Percentiles rank a stretch among this genome's conserved stretches.
phyloP scores from a whole-genome alignment of 2,113 vertebrate species.

The Ascaphus truei region DNA sequence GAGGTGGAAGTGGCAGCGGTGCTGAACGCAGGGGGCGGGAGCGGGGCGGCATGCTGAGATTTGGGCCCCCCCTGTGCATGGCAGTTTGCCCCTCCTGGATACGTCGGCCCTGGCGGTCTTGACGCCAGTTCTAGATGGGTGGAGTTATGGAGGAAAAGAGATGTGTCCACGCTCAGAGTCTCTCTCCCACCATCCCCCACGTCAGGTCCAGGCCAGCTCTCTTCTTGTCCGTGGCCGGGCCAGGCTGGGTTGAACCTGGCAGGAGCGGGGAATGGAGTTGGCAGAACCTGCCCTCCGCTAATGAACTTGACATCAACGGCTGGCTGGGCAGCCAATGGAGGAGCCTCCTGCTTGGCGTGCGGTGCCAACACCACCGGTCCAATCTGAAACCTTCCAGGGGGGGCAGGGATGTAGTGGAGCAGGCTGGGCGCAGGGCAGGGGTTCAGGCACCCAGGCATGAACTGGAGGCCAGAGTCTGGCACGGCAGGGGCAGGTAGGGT shows the following conservation, averaged over 20 bases:
- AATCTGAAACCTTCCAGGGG: constrained; percentile 16
- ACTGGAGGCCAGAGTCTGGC: constrained; percentile 18
- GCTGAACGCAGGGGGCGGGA: background rate
- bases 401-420: constrained; percentile 36
- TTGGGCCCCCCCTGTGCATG: background rate
- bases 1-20: constrained; percentile 54
- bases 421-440: constrained; percentile 34
- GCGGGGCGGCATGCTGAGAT: background rate
- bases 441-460: constrained; percentile 25
- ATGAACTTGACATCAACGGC: constrained; percentile 22
- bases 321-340: background rate
- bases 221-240: background rate
- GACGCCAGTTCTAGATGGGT: background rate
- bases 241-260: constrained; percentile 6
- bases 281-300: constrained; percentile 14
- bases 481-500: background rate
- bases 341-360: background rate
- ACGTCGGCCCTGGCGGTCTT: background rate
- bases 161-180: background rate
- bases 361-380: constrained; percentile 11
- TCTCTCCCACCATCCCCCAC: background rate
- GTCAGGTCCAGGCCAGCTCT: constrained; percentile 26
- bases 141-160: background rate
- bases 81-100: background rate
- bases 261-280: background rate